These are phyloP conservation scores for Branchipolynoe longqiensis DNA, from an alignment of 2,888 invertebrate species.

Conservation along the genomic window DNA sequence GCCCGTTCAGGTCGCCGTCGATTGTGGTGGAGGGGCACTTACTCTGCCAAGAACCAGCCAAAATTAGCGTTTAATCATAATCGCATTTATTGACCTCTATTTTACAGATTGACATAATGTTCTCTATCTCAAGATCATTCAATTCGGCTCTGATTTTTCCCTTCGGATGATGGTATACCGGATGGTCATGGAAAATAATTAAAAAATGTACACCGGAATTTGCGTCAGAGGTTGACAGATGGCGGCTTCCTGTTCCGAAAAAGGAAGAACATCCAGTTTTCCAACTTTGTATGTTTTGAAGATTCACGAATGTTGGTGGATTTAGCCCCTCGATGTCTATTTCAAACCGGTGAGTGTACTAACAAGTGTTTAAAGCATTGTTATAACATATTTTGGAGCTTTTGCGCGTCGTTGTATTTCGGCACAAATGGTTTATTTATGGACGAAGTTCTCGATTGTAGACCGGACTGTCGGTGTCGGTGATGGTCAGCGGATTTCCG, in stretches of 20 bases:
- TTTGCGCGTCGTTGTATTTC: not conserved
- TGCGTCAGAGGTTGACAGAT: constrained; percentile 57
- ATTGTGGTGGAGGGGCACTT: not conserved
- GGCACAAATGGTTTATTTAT: constrained; percentile 42
- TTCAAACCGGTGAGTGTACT: constrained; percentile 36
- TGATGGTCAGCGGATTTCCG: constrained; percentile 24
- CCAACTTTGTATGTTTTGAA: constrained; percentile 42
- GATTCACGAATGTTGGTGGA: constrained; percentile 40
- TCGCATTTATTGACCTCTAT: constrained; percentile 37
- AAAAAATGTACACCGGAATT: constrained; percentile 56
- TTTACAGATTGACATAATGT: not conserved
- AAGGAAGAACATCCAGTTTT: constrained; percentile 48
- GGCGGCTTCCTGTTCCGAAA: constrained; percentile 57
- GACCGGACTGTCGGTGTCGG: constrained; percentile 26
- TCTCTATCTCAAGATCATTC: not conserved
- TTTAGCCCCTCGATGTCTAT: constrained; percentile 25
- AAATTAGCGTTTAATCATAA: constrained; percentile 47
- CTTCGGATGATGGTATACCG: not conserved
- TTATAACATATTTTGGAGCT: not conserved
- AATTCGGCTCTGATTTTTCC: too few species aligned
- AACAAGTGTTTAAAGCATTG: constrained; percentile 28
- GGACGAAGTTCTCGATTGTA: constrained; percentile 25
- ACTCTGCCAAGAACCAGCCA: not conserved
- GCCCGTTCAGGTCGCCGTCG: not conserved
- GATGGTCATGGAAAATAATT: constrained; percentile 16